These are phyloP conservation scores for Apodemus agrarius DNA, from an alignment of 2,797 vertebrate genomes.

Conservation along the genomic window DNA sequence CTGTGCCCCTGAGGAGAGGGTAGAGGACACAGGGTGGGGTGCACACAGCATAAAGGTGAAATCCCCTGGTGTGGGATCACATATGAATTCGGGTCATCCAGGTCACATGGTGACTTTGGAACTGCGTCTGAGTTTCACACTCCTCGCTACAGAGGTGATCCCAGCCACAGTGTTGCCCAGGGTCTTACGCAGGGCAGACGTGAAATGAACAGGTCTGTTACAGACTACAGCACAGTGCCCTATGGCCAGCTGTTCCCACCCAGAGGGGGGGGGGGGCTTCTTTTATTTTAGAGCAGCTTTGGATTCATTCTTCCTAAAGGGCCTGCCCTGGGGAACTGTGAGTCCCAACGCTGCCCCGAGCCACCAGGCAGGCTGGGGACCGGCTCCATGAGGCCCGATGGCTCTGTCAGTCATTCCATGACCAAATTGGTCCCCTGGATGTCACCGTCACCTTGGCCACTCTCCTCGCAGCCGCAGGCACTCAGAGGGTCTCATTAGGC, in stretches of 20 bases:
- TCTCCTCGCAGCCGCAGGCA: not conserved
- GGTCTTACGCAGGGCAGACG: not conserved
- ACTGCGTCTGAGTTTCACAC: not conserved
- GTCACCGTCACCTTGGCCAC: not conserved
- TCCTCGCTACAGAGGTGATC: not conserved
- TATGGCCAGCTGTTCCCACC: rapidly evolving
- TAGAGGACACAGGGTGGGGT: not conserved
- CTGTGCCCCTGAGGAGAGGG: not conserved
- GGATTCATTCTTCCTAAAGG: not conserved
- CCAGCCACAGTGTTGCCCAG: not conserved
- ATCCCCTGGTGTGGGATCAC: not conserved
- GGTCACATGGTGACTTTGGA: not conserved
- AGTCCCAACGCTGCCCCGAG: no score
- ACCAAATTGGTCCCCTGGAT: not conserved
- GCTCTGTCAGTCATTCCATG: not conserved
- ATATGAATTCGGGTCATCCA: not conserved
- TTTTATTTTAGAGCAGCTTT: not conserved
- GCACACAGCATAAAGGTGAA: not conserved
- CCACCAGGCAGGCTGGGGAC: not conserved
- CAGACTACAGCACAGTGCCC: not conserved
- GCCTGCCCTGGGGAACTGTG: not conserved
- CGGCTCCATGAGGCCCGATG: rapidly evolving
- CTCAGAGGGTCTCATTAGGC: slow-evolving; percentile 21
- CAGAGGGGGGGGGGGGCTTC: not conserved
- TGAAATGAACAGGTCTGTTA: not conserved